Percentiles rank a stretch among this genome's conserved stretches.
Conservation (phyloP, 2,113 vertebrate species). For the Clarias macrocephalus region DNA sequence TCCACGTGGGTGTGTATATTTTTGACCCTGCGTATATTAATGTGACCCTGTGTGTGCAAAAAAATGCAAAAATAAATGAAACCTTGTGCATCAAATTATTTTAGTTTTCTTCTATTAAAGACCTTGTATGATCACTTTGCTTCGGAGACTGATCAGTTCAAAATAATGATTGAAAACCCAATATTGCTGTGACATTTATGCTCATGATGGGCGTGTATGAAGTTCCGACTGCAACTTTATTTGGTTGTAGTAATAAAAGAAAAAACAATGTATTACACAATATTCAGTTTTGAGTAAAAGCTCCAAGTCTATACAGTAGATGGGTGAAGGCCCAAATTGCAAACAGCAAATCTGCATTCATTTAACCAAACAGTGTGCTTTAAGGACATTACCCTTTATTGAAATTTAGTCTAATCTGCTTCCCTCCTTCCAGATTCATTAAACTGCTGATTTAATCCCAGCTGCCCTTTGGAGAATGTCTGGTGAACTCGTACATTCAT, state of each 20-base stretch:
- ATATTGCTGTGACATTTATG: too few species aligned
- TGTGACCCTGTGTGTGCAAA: too few species aligned
- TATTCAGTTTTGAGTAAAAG: not conserved
- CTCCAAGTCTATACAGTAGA: not conserved
- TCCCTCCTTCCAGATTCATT: not conserved
- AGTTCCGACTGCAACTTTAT: not conserved
- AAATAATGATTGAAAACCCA: too few species aligned
- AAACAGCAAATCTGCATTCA: conserved; percentile 7
- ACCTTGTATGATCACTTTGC: too few species aligned
- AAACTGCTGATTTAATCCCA: not conserved
- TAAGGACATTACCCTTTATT: not conserved
- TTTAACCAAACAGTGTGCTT: not conserved
- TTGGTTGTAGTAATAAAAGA: not conserved
- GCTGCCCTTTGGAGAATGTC: not conserved
- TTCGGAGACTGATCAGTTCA: too few species aligned
- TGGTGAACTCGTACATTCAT: not conserved
- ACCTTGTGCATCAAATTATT: too few species aligned
- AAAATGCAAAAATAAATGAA: too few species aligned
- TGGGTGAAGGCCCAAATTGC: too few species aligned
- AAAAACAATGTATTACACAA: not conserved
- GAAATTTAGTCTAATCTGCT: conserved; percentile 12
- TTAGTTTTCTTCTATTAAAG: too few species aligned
- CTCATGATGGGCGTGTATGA: too few species aligned
- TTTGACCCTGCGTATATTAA: too few species aligned
- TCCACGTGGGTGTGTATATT: too few species aligned